phyloP scores from a whole-genome alignment of 23 tunicate species.

The Halocynthia roretzi region DNA sequence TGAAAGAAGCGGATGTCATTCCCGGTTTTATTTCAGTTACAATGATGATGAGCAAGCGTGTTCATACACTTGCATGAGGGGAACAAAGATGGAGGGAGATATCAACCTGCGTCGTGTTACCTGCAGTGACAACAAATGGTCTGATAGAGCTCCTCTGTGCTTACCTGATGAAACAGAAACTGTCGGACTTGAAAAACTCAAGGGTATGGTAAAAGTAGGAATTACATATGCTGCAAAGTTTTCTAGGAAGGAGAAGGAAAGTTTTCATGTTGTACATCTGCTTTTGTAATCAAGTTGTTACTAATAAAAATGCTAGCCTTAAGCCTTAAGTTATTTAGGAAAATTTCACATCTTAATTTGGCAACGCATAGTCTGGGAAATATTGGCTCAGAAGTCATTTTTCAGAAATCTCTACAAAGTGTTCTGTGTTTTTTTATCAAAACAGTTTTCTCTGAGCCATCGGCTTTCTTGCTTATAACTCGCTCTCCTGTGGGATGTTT shows the following conservation, averaged over 20 bases:
- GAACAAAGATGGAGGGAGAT: background rate
- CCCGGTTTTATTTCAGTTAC: background rate
- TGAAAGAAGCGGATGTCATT: too few relatives aligned
- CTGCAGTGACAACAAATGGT: background rate
- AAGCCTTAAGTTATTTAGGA: too few relatives aligned
- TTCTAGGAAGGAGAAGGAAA: too few relatives aligned
- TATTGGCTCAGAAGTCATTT: too few relatives aligned
- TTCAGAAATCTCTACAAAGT: too few relatives aligned
- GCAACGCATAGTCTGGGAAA: background rate
- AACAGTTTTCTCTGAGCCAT: background rate
- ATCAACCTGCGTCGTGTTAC: background rate
- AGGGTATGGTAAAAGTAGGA: background rate
- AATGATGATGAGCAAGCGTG: background rate
- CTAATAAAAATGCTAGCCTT: too few relatives aligned
- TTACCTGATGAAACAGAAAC: background rate
- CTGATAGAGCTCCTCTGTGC: slow-evolving; percentile 1
- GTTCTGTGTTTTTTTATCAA: background rate
- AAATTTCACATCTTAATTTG: too few relatives aligned
- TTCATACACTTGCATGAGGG: background rate
- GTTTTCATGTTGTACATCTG: too few relatives aligned
- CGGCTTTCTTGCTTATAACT: slow-evolving; percentile 18
- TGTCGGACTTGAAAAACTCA: background rate
- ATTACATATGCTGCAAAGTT: too few relatives aligned
- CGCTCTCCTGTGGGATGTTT: slow-evolving; percentile 14
- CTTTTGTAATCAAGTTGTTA: too few relatives aligned